phyloP scores from a whole-genome alignment of 2,888 invertebrate genomes.

The Harpalus rubripes region DNA sequence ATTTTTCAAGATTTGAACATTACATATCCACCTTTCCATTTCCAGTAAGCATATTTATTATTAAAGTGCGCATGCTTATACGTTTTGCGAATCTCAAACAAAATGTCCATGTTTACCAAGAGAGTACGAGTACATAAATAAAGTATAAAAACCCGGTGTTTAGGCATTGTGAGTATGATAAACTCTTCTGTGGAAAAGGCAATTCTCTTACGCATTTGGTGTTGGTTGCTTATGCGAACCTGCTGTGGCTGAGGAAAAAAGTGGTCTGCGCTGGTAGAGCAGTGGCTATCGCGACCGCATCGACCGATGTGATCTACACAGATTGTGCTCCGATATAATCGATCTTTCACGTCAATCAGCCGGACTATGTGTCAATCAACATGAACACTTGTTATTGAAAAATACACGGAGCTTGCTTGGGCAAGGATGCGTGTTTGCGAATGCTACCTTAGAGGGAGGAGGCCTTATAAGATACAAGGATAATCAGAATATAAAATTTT shows the following conservation, averaged over 20 bases:
- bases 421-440: constrained; percentile 29
- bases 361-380: constrained; percentile 78
- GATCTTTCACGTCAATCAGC: constrained; percentile 77
- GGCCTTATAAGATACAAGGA: background rate
- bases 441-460: constrained; percentile 13
- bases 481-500: no score
- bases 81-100: background rate
- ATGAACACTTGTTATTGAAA: constrained; percentile 75
- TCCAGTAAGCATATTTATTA: background rate
- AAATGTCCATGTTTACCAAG: background rate
- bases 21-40: no score
- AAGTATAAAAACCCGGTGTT: background rate
- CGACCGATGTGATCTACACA: constrained; percentile 76
- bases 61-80: background rate
- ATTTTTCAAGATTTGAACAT: no score
- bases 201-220: constrained; percentile 46
- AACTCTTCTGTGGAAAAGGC: background rate
- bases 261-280: constrained; percentile 41
- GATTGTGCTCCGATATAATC: constrained; percentile 78
- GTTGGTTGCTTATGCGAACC: constrained; percentile 3
- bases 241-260: constrained; percentile 30
- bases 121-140: background rate
- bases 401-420: constrained; percentile 50
- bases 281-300: constrained; percentile 55
- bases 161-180: background rate